phyloP scores from a whole-genome alignment of 2,888 invertebrate species.

The Agrilus cyanescens region DNA sequence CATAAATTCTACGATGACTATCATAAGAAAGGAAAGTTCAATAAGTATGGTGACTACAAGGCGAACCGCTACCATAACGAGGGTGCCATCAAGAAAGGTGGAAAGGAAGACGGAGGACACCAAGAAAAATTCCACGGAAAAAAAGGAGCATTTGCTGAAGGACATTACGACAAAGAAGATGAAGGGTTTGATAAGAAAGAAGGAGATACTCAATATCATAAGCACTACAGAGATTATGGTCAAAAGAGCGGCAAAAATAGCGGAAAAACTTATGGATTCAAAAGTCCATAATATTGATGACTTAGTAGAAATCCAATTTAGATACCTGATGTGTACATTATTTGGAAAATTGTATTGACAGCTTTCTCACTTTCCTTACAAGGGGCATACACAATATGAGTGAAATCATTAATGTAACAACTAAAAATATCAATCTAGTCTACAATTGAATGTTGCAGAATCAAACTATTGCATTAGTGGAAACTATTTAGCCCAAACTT shows the following conservation, averaged over 20 bases:
- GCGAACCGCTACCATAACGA: constrained; percentile 52
- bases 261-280: constrained; percentile 38
- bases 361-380: too few species aligned
- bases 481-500: too few species aligned
- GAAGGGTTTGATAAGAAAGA: constrained; percentile 49
- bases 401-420: too few species aligned
- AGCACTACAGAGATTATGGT: constrained; percentile 45
- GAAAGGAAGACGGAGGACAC: constrained; percentile 48
- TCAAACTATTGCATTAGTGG: too few species aligned
- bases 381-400: too few species aligned
- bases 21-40: constrained; percentile 59
- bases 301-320: too few species aligned
- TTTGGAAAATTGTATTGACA: too few species aligned
- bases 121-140: constrained; percentile 50
- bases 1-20: constrained; percentile 67
- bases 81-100: constrained; percentile 54
- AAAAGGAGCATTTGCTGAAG: constrained; percentile 53
- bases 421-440: too few species aligned
- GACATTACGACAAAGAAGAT: constrained; percentile 52
- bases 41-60: constrained; percentile 54
- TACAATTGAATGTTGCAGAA: too few species aligned
- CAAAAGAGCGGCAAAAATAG: constrained; percentile 48
- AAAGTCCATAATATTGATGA: too few species aligned
- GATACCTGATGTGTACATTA: too few species aligned
- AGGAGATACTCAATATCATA: constrained; percentile 52